Percentiles rank a stretch among this genome's conserved stretches.
Conservation (phyloP, 2,113 vertebrate species). For the Perognathus longimembris region DNA sequence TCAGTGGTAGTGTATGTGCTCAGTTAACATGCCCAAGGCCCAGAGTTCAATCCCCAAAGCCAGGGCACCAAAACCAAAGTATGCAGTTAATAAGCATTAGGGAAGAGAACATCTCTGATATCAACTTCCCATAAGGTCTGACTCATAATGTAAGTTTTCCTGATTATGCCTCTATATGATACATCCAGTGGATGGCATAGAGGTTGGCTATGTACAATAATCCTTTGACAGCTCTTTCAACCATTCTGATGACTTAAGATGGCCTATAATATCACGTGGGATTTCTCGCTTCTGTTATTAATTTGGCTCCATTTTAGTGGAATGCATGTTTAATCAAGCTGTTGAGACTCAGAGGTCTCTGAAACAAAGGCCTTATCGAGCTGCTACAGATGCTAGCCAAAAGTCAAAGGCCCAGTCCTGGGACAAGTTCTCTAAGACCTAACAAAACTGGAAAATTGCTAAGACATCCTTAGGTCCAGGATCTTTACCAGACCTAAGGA, state of each 20-base stretch:
- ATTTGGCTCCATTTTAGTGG: not conserved
- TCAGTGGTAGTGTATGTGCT: not conserved
- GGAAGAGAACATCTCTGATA: not conserved
- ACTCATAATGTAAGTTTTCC: not conserved
- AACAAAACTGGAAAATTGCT: not conserved
- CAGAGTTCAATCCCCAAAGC: not conserved
- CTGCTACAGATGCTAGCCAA: not conserved
- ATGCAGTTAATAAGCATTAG: not conserved
- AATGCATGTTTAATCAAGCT: not conserved
- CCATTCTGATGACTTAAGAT: not conserved
- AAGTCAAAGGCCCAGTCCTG: not conserved
- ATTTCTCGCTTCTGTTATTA: not conserved
- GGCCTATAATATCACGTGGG: not conserved
- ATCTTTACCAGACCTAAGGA: too few relatives aligned
- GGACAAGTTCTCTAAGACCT: not conserved
- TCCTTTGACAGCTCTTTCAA: not conserved
- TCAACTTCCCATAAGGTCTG: not conserved
- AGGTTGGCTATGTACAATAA: not conserved
- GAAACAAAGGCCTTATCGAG: not conserved
- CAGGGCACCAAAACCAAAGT: not conserved
- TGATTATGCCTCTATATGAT: rapidly evolving
- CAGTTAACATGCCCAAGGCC: not conserved
- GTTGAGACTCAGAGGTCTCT: not conserved
- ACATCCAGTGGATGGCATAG: rapidly evolving
- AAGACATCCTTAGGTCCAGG: too few relatives aligned